These are phyloP conservation scores for Drosophila tristis DNA, from an alignment of 1,140 invertebrate genomes.

Conservation along the genomic window DNA sequence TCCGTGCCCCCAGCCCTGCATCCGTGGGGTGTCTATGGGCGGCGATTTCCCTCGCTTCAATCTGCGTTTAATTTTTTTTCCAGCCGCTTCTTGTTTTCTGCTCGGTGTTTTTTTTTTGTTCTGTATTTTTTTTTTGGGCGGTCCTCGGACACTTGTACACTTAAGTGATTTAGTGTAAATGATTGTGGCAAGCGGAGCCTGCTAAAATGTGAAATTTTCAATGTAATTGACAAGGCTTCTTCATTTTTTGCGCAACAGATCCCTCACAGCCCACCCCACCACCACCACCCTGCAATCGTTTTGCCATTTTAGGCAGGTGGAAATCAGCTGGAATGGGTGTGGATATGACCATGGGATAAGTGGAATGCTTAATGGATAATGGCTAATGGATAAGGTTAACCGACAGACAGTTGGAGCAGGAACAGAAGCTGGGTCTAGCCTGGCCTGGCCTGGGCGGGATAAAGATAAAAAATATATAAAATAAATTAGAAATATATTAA, in stretches of 20 bases:
- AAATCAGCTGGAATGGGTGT: neutral
- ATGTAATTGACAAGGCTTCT: constrained; percentile 33
- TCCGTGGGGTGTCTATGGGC: constrained; percentile 52
- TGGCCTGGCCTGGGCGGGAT: no score
- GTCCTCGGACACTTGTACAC: constrained; percentile 69
- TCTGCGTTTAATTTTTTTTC: constrained; percentile 21
- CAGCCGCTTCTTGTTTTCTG: neutral
- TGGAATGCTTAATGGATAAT: constrained; percentile 20
- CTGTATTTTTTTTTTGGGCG: constrained; percentile 53
- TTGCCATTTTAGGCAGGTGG: constrained; percentile 35
- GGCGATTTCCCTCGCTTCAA: constrained; percentile 29
- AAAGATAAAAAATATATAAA: no score
- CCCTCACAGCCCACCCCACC: no score
- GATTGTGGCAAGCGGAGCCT: constrained; percentile 63
- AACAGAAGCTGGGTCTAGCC: neutral
- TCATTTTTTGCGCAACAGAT: neutral
- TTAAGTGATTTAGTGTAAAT: constrained; percentile 82
- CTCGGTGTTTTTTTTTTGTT: neutral
- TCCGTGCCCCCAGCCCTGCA: neutral
- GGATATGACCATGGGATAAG: constrained; percentile 13
- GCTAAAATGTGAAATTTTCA: constrained; percentile 43
- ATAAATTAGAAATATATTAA: no score
- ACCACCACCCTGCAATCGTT: no score
- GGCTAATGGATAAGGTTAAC: neutral
- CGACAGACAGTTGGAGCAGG: neutral